A percentile compares a stretch with the other conserved stretches of the same genome.
Evolutionary conservation across 2,797 vertebrate genomes (phyloP).

Genomic region (Urosaurus nigricauda): DNA sequence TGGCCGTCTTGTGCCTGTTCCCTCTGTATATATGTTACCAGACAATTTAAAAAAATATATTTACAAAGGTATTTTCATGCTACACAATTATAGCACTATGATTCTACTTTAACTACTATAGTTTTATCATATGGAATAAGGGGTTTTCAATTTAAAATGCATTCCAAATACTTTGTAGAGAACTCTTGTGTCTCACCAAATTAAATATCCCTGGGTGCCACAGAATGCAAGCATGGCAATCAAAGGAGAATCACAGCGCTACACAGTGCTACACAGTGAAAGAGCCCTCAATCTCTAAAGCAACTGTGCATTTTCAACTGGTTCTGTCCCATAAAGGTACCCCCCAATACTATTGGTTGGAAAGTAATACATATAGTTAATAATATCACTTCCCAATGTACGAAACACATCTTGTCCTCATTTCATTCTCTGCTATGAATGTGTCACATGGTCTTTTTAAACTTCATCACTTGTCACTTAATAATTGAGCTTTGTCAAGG

Average conservation of each 20-base stretch:
- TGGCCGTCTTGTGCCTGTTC: neutral
- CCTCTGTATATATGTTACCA: neutral
- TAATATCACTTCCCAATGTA: neutral
- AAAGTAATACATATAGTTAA: neutral
- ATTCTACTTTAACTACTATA: too few species aligned
- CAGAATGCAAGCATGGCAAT: too few species aligned
- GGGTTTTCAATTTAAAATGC: too few species aligned
- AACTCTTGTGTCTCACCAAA: too few species aligned
- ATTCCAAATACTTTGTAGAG: too few species aligned
- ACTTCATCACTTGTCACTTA: neutral
- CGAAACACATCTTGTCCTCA: neutral
- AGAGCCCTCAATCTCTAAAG: neutral
- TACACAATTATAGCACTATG: too few species aligned
- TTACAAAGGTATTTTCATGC: neutral
- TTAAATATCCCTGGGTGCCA: too few species aligned
- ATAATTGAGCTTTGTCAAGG: slow-evolving; percentile 4
- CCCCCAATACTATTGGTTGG: neutral
- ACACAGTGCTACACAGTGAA: too few species aligned
- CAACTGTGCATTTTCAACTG: neutral
- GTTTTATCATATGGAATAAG: too few species aligned
- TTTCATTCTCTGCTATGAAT: neutral
- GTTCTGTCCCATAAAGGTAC: neutral
- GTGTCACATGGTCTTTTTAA: neutral
- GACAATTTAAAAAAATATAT: neutral
- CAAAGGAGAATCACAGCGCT: too few species aligned